Percentiles rank a stretch among this genome's conserved stretches.
Conservation (phyloP, 2,113 vertebrate species). For the Pomatostomus ruficeps region DNA sequence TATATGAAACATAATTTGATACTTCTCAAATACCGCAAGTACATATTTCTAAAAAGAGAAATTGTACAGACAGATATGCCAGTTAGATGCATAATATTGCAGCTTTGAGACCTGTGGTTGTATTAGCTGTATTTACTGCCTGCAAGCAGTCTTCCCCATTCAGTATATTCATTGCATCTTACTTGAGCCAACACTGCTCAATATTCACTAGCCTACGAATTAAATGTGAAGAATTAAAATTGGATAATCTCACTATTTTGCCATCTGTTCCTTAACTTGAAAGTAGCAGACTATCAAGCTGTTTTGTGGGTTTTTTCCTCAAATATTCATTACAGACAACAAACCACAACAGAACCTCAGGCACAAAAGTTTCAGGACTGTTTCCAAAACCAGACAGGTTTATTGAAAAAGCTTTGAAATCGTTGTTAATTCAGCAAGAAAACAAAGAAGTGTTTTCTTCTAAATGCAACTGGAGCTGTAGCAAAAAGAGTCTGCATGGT, state of each 20-base stretch:
- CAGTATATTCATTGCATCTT: neutral
- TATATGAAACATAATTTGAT: neutral
- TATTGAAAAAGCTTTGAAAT: neutral
- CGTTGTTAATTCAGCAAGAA: neutral
- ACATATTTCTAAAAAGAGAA: neutral
- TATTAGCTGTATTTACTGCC: neutral
- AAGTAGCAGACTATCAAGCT: neutral
- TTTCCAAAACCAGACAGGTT: neutral
- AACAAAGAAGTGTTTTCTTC: neutral
- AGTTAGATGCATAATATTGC: neutral
- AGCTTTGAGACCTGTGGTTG: neutral
- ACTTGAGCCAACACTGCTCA: neutral
- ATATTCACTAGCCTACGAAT: constrained; percentile 20
- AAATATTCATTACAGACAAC: neutral
- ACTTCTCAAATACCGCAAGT: neutral
- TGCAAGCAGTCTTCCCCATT: neutral
- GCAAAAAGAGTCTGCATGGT: too few relatives aligned
- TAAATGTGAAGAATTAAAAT: constrained; percentile 27
- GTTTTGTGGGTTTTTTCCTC: neutral
- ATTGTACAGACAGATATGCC: neutral
- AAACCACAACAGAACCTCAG: neutral
- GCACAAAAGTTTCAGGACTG: neutral
- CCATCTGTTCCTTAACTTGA: constrained; percentile 14
- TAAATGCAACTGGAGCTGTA: accelerated
- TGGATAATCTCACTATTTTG: neutral